Evolutionary conservation across 23 tunicate species (phyloP), one percentile per base, ranked within the genome.

Genomic region (Trididemnum nubilum): DNA sequence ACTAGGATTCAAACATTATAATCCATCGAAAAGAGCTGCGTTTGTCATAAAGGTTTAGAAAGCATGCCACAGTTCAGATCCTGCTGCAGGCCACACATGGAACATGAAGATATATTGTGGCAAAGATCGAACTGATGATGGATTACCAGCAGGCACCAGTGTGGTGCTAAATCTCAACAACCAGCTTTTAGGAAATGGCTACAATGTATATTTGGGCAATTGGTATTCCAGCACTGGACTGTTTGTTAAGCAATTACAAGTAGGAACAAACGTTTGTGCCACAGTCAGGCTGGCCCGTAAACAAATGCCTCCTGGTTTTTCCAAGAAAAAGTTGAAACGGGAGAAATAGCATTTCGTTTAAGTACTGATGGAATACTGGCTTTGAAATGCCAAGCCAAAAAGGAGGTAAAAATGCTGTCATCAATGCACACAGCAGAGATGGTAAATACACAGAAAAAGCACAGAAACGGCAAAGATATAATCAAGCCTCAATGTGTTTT

Each of bases 101-200:
- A 67, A 67, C 74, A 67, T 67, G 25, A 67, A 67, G 38, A 33
- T 67, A 33, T 33, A 67, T 33, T 30, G 38, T 67, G 37, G 74
- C 33, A 37, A 67, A 67, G 74, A 67, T 67, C 12, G 38, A 30
- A 31, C 38, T 67, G 38, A 67, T 67, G 37, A 31, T 67, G 74
- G 38, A 31, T 30, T 30, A 30, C 38, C 74, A 33, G 74, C 74
- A 67, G 33, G 74, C 38, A 67, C 38, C 7, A 67, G 33, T 30
- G 74, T 67, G 37, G 74, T 67, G 74, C 37, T 67, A 67, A 38
- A 67, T 67, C 74, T 67, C 37, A 67, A 67, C 74, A 31, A 67
- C 38, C 38, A 67, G 37, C 38, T 67, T 31, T 33, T 67, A 4
- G 74, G 38, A 67, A 67, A 67, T 5, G 74, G 74, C 37, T 67